A percentile compares a stretch with the other conserved stretches of the same genome.
phyloP scores from a whole-genome alignment of 2,888 invertebrate genomes.

The Oscheius myriophilus region DNA sequence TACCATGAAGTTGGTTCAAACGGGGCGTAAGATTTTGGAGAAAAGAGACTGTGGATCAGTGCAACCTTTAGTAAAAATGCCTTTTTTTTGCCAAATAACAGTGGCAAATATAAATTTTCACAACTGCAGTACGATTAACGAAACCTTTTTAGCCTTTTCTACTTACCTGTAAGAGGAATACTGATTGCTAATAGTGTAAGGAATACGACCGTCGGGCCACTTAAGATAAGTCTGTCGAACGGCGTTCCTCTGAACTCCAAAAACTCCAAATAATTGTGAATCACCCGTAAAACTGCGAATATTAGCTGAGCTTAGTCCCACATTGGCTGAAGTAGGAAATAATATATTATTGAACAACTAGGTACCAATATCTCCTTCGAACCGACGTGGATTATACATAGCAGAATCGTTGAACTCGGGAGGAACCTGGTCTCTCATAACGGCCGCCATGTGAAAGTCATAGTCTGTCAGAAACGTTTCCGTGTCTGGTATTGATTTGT shows the following conservation, averaged over 20 bases:
- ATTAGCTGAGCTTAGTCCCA: conserved; percentile 55
- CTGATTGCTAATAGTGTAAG: conserved; percentile 68
- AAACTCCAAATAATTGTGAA: conserved; percentile 50
- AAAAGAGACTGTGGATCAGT: too few relatives aligned
- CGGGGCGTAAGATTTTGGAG: too few relatives aligned
- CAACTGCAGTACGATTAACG: too few relatives aligned
- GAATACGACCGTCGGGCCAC: conserved; percentile 67
- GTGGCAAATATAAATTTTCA: too few relatives aligned
- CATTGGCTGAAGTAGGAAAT: conserved; percentile 51
- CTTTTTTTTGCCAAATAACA: too few relatives aligned
- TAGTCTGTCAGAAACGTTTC: conserved; percentile 61
- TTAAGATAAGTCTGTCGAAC: conserved; percentile 67
- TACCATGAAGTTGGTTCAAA: too few relatives aligned
- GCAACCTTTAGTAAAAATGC: too few relatives aligned
- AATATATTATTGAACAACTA: background rate
- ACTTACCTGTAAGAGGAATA: conserved; percentile 60
- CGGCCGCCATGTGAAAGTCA: conserved; percentile 55
- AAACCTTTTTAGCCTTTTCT: too few relatives aligned
- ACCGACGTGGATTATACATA: conserved; percentile 66
- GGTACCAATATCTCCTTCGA: conserved; percentile 69
- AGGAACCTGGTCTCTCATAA: conserved; percentile 37
- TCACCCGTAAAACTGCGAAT: conserved; percentile 56
- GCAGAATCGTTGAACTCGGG: conserved; percentile 60
- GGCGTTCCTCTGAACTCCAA: conserved; percentile 63
- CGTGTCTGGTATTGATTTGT: conserved; percentile 60